Evolutionary conservation across 2,113 vertebrate species (phyloP), one percentile per base, ranked within the genome.

Genomic region (Dendropsophus ebraccatus): DNA sequence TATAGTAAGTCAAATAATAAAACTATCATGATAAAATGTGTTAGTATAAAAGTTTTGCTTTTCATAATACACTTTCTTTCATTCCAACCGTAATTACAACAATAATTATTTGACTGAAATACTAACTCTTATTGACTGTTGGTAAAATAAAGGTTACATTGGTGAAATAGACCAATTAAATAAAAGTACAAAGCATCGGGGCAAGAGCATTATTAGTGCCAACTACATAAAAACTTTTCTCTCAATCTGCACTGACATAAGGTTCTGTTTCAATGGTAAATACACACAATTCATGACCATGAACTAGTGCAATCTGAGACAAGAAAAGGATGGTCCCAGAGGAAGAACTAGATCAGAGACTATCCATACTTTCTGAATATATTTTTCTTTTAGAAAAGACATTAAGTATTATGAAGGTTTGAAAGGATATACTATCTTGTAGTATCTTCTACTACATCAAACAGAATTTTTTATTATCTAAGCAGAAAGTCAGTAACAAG

Each of bases 331-430:
- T 32, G 17, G 52, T 86, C 85, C 85, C 78, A 60, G 37, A 78
- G 85, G 85, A 30, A 35, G 21, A 41, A 72, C 32, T 49, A 86
- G 85, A 86, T 86, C 85, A 86, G 78, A 86, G 85, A 62, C 85
- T 74, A 81, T 60, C 78, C 25, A 81, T 86, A 86, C 50, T 86
- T 86, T 81, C 85, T 86, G 85, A 86, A 86, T 86, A 86, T 73
- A 69, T 81, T 85, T 85, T 86, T 81, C 85, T 62, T 62, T 86
- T 81, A 81, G 85, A 86, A 86, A 86, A 86, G 85, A 86, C 85
- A 81, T 86, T 86, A 86, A 73, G 78, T 86, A 81, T 81, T 74
- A 86, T 86, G 85, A 86, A 86, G 78, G 85, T 86, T 81, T 86
- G 85, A 81, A 81, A 86, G 52, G 85, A 74, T 86, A 72, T 73